A percentile compares a stretch with the other conserved stretches of the same genome.
phyloP scores from a whole-genome alignment of 2,797 vertebrate species.

The Chaunax sp. region DNA sequence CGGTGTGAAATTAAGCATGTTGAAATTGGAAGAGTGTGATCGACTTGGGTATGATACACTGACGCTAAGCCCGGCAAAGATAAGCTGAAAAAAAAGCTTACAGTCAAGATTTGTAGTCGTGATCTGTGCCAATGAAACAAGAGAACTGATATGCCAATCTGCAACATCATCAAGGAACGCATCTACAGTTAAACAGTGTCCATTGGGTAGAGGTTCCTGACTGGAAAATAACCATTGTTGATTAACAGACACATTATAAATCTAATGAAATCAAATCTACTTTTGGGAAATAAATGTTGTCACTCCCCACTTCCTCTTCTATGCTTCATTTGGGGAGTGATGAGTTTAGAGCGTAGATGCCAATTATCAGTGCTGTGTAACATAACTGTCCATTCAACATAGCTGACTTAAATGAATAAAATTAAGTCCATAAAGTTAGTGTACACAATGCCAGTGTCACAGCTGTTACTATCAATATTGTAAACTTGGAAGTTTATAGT shows the following conservation, averaged over 20 bases:
- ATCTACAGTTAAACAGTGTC: neutral
- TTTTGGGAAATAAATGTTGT: neutral
- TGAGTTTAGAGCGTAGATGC: neutral
- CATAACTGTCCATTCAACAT: neutral
- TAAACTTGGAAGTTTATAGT: too few relatives aligned
- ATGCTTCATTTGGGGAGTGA: neutral
- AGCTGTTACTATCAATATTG: too few relatives aligned
- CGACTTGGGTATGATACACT: neutral
- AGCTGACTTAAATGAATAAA: neutral
- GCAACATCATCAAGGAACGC: neutral
- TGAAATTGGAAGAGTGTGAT: slow-evolving; percentile 16
- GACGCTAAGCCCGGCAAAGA: neutral
- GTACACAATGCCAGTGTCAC: too few relatives aligned
- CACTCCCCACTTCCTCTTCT: neutral
- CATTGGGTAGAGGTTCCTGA: neutral
- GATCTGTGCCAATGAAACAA: neutral
- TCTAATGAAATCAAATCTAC: neutral
- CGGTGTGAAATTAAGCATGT: slow-evolving; percentile 44
- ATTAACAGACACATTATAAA: neutral
- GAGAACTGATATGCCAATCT: neutral
- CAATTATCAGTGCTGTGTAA: too few relatives aligned
- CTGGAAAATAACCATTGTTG: neutral
- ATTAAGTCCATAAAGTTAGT: too few relatives aligned
- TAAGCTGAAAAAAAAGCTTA: neutral
- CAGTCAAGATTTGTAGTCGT: neutral